Evolutionary conservation across 1,140 invertebrate genomes (phyloP).

Genomic region (Stratiolaelaps scimitus): DNA sequence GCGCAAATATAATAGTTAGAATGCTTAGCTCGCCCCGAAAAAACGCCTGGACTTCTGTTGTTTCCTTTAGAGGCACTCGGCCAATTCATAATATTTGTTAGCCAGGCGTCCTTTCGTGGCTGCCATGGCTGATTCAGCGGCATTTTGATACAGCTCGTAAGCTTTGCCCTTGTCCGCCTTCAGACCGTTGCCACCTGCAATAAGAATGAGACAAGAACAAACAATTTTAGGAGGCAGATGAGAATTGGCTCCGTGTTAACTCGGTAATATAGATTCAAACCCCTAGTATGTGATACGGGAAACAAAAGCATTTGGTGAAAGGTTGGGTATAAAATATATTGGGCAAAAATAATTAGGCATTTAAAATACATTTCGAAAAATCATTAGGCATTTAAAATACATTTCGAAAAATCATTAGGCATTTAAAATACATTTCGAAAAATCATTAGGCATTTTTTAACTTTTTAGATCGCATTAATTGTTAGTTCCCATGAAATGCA

Average conservation of each 20-base stretch:
- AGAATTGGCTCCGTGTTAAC: no score
- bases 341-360: no score
- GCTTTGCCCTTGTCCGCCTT: background rate
- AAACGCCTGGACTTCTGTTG: background rate
- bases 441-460: no score
- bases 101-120: conserved; percentile 49
- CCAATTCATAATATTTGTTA: conserved; percentile 47
- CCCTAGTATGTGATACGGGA: no score
- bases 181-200: background rate
- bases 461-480: background rate
- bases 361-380: no score
- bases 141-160: conserved; percentile 46
- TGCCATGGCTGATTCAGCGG: conserved; percentile 47
- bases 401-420: no score
- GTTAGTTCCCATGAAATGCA: conserved; percentile 35
- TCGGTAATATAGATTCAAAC: no score
- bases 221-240: conserved; percentile 41
- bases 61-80: conserved; percentile 39
- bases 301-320: no score
- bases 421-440: no score
- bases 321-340: no score
- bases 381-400: no score
- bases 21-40: background rate
- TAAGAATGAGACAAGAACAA: conserved; percentile 8
- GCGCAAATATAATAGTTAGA: background rate